These are phyloP conservation scores for Drosophila pseudoobscura DNA, from an alignment of 1,140 invertebrate species.

Conservation along the genomic window DNA sequence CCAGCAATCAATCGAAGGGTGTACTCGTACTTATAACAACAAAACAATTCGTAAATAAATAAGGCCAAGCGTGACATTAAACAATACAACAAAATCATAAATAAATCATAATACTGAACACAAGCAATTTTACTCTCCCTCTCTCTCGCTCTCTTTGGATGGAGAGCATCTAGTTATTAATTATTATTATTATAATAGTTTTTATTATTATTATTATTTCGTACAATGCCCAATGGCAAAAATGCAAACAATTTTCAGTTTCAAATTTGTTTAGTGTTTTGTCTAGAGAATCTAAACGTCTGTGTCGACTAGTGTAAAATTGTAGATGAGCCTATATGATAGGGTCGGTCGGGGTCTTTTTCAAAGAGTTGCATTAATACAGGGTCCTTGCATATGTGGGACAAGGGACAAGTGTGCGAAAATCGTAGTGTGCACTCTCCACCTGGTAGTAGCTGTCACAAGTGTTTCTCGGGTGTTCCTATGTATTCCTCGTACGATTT, in stretches of 20 bases:
- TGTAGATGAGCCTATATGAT: constrained; percentile 38
- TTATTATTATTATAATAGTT: constrained; percentile 21
- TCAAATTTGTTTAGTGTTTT: constrained; percentile 20
- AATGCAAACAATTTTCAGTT: constrained; percentile 53
- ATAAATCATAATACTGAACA: constrained; percentile 75
- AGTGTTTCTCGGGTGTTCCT: neutral
- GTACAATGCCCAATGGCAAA: constrained; percentile 33
- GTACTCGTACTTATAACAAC: constrained; percentile 32
- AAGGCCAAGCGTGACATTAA: constrained; percentile 37
- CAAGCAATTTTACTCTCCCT: constrained; percentile 52
- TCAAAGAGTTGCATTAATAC: too few relatives aligned
- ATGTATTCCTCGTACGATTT: constrained; percentile 60
- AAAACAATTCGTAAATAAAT: constrained; percentile 49
- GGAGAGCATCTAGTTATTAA: constrained; percentile 27
- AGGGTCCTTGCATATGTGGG: too few relatives aligned
- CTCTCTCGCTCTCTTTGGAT: constrained; percentile 21
- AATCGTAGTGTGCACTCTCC: constrained; percentile 54
- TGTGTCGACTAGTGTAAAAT: constrained; percentile 45
- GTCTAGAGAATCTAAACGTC: neutral
- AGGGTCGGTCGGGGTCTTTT: too few relatives aligned
- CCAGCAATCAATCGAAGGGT: constrained; percentile 19
- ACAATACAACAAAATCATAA: constrained; percentile 40
- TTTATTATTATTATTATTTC: constrained; percentile 41
- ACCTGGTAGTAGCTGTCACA: neutral
- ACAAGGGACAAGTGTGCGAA: constrained; percentile 33